phyloP scores from a whole-genome alignment of 35 echinoderm and acorn worm species.

The Ophiothrix spiculata region DNA sequence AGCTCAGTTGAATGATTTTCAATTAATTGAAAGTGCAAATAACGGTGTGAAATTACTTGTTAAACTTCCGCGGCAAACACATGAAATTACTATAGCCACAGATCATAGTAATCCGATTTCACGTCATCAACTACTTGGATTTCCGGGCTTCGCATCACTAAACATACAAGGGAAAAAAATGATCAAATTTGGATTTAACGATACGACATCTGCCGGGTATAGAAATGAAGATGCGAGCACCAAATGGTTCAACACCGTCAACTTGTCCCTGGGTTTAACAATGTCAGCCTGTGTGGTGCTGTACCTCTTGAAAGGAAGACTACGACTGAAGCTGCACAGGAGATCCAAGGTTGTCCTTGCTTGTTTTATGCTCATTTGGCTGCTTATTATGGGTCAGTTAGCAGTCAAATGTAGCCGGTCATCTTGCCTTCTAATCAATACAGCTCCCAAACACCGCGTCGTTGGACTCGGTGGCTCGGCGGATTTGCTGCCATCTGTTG shows the following conservation, averaged over 20 bases:
- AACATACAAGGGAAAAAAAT: constrained; percentile 16
- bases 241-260: constrained; percentile 16
- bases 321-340: constrained; percentile 10
- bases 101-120: constrained; percentile 53
- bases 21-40: constrained; percentile 66
- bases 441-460: neutral
- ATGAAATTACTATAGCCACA: constrained; percentile 57
- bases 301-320: constrained; percentile 32
- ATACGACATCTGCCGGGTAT: neutral
- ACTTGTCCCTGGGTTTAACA: constrained; percentile 3
- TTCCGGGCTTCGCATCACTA: constrained; percentile 71
- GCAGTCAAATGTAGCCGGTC: neutral
- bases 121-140: constrained; percentile 66
- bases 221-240: neutral
- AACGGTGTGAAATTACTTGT: constrained; percentile 57
- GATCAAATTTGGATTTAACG: constrained; percentile 51
- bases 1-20: constrained; percentile 42
- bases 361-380: neutral
- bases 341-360: constrained; percentile 5
- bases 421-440: neutral
- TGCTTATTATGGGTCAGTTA: neutral
- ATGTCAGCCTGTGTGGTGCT: constrained; percentile 32
- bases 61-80: constrained; percentile 35
- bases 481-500: constrained; percentile 54
- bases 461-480: neutral